phyloP scores from a whole-genome alignment of 2,113 vertebrate species.

The Gallinago undulata region DNA sequence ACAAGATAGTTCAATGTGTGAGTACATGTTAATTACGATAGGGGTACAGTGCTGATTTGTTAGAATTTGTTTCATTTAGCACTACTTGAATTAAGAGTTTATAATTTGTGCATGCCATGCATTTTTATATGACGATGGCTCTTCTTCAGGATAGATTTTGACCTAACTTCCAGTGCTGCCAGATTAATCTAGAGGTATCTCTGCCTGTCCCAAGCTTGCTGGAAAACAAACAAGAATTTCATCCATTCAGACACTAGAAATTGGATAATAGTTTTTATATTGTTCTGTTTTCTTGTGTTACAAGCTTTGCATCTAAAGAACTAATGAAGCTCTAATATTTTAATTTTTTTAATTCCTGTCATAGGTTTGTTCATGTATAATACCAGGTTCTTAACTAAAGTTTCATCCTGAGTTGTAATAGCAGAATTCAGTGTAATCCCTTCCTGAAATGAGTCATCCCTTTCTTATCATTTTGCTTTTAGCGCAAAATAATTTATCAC shows the following conservation, averaged over 20 bases:
- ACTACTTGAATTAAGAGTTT: slow-evolving; percentile 9
- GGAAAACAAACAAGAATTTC: not conserved
- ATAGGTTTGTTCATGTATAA: not conserved
- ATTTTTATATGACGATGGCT: not conserved
- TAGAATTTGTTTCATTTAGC: slow-evolving; percentile 49
- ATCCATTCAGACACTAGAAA: not conserved
- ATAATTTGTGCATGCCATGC: not conserved
- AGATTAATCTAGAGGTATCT: slow-evolving; percentile 5
- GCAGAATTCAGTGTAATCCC: not conserved
- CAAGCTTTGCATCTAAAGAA: not conserved
- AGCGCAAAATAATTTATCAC: no score
- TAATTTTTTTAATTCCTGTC: not conserved
- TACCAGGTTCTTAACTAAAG: not conserved
- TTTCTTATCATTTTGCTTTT: not conserved
- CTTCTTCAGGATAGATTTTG: not conserved
- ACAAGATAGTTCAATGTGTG: slow-evolving; percentile 18
- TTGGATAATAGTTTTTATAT: slow-evolving; percentile 11
- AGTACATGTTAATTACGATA: slow-evolving; percentile 50
- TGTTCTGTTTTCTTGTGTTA: not conserved
- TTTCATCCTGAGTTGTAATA: not conserved
- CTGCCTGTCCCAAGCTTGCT: not conserved
- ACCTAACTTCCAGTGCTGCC: not conserved
- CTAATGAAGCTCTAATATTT: not conserved
- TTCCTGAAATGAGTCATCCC: not conserved
- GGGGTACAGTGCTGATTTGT: slow-evolving; percentile 31